These are phyloP conservation scores for Enteromius trimaculatus DNA, from an alignment of 2,797 vertebrate species.

Conservation along the genomic window DNA sequence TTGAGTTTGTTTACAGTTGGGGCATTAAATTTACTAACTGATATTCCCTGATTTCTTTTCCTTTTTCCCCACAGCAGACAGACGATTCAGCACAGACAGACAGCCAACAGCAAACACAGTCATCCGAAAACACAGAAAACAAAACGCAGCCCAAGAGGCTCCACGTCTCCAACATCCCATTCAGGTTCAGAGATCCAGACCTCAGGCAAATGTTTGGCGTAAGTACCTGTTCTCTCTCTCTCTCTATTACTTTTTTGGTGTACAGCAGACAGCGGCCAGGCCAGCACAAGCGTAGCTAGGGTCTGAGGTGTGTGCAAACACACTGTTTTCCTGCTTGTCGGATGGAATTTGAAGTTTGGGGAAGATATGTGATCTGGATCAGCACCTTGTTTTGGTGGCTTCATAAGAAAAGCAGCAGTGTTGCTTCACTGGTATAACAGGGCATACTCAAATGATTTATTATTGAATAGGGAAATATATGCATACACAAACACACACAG, in stretches of 20 bases:
- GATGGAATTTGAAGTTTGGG: constrained; percentile 15
- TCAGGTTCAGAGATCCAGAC: constrained; percentile 95
- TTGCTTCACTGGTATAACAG: neutral
- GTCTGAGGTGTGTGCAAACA: neutral
- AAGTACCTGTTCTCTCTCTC: constrained; percentile 70
- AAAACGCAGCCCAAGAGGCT: constrained; percentile 95
- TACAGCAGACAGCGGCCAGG: neutral
- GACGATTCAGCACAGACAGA: constrained; percentile 91
- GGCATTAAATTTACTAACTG: neutral
- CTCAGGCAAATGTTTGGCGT: constrained; percentile 99
- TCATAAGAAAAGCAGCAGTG: neutral
- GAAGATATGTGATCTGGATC: neutral
- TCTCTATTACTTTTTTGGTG: neutral
- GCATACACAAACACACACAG: too few relatives aligned
- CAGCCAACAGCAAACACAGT: constrained; percentile 88
- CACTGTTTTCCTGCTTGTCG: neutral
- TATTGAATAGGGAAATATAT: too few relatives aligned
- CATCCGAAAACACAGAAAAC: constrained; percentile 91
- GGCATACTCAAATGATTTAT: neutral
- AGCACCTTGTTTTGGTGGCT: neutral
- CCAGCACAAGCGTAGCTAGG: neutral
- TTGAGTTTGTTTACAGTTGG: neutral
- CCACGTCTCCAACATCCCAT: constrained; percentile 97
- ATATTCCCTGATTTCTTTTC: neutral
- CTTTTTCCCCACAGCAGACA: constrained; percentile 83